A percentile compares a stretch with the other conserved stretches of the same genome.
Evolutionary conservation across 2,113 vertebrate genomes (phyloP).

Genomic region (Setophaga kirtlandii): DNA sequence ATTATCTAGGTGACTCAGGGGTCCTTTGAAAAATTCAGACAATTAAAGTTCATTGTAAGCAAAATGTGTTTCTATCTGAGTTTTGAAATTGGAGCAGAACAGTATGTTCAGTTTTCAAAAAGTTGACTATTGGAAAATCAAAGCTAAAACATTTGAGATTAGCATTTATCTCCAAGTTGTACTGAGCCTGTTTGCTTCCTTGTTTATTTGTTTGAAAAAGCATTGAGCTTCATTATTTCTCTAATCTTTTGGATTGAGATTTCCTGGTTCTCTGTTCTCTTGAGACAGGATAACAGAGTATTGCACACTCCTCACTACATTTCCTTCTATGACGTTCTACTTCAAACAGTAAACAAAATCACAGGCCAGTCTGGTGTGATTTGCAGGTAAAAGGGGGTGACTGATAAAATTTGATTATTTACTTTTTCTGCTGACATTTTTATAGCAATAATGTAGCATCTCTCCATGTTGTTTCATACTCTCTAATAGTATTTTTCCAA

Average conservation of each 20-base stretch:
- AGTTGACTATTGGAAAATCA: not conserved
- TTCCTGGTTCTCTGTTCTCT: not conserved
- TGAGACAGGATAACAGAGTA: not conserved
- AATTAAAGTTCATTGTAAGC: not conserved
- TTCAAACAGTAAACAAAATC: not conserved
- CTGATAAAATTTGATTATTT: not conserved
- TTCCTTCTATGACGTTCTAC: not conserved
- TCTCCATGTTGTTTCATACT: not conserved
- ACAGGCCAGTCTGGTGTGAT: not conserved
- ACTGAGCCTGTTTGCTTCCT: not conserved
- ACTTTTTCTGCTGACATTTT: not conserved
- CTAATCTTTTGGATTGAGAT: not conserved
- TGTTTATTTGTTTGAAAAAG: not conserved
- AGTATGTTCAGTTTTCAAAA: not conserved
- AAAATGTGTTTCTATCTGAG: slow-evolving; percentile 1
- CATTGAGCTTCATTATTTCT: not conserved
- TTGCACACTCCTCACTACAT: not conserved
- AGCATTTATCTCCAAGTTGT: not conserved
- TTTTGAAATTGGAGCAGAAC: not conserved
- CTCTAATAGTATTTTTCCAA: not conserved
- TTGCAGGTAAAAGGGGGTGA: not conserved
- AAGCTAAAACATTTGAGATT: not conserved
- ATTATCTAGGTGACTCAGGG: not conserved
- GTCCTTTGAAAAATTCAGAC: slow-evolving; percentile 15
- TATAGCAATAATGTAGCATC: not conserved